These are phyloP conservation scores for Neodontobutis hainanensis DNA, from an alignment of 2,113 vertebrate species.

Conservation along the genomic window DNA sequence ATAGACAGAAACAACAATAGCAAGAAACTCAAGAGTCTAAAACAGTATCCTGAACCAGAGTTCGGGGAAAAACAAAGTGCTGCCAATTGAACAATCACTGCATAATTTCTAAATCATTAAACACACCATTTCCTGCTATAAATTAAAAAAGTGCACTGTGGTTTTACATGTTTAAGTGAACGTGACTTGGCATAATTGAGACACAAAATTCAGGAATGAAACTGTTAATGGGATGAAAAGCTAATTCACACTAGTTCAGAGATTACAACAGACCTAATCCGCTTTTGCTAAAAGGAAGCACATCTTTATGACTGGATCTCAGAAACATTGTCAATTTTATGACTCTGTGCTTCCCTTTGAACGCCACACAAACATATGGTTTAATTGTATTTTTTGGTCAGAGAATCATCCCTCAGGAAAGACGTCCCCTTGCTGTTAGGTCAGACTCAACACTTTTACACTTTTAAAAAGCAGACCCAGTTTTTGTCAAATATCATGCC, in stretches of 20 bases:
- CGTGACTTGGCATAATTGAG: conserved; percentile 7
- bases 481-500: conserved; percentile 16
- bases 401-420: conserved; percentile 21
- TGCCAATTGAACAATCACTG: background rate
- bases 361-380: background rate
- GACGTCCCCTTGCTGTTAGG: conserved; percentile 16
- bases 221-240: conserved; percentile 14
- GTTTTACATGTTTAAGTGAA: conserved; percentile 4
- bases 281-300: conserved; percentile 15
- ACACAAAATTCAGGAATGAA: conserved; percentile 3
- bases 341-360: too few species aligned
- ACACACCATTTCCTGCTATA: conserved; percentile 4
- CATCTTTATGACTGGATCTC: background rate
- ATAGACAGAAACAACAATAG: background rate
- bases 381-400: conserved; percentile 6
- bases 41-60: background rate
- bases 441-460: conserved; percentile 21
- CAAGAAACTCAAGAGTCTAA: background rate
- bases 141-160: background rate
- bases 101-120: conserved; percentile 1
- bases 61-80: conserved; percentile 1
- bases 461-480: conserved; percentile 2
- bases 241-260: conserved; percentile 15
- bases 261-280: conserved; percentile 3
- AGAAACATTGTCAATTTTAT: too few species aligned